Conservation (phyloP, 2,113 vertebrate species). For the Dunckerocampus dactyliophorus region DNA sequence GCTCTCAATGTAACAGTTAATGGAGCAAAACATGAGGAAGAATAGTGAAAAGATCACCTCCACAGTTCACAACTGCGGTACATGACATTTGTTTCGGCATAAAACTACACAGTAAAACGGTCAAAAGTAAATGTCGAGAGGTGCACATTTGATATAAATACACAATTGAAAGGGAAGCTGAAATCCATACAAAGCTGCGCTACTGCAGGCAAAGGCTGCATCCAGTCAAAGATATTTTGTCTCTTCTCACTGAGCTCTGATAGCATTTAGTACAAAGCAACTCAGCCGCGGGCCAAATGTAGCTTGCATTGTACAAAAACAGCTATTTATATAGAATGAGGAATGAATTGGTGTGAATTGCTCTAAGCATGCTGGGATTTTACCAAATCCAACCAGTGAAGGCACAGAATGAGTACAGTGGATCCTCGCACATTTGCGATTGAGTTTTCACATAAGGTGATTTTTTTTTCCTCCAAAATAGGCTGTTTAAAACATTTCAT, state of each 20-base stretch:
- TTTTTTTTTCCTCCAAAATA: no score
- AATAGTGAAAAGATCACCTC: conserved; percentile 32
- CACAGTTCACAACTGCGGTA: conserved; percentile 13
- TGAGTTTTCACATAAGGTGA: no score
- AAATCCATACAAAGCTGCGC: not conserved
- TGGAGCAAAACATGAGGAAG: conserved; percentile 34
- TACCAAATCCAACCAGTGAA: not conserved
- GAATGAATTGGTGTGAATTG: conserved; percentile 14
- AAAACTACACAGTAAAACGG: not conserved
- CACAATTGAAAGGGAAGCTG: not conserved
- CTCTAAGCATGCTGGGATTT: conserved; percentile 14
- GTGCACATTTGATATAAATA: not conserved
- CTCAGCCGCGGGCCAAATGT: conserved; percentile 44
- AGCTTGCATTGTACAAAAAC: conserved; percentile 24
- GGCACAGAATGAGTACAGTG: not conserved
- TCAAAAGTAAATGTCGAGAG: not conserved
- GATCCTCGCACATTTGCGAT: no score
- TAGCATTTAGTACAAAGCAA: conserved; percentile 15
- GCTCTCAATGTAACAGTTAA: conserved; percentile 45
- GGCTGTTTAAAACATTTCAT: no score
- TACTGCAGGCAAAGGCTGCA: conserved; percentile 27
- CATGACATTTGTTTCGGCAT: conserved; percentile 9
- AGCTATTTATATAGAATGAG: conserved; percentile 36
- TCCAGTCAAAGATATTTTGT: conserved; percentile 17
- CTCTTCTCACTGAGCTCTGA: conserved; percentile 22